phyloP scores from a whole-genome alignment of 1,140 invertebrate species.

The Yoshiicerus persimilis region DNA sequence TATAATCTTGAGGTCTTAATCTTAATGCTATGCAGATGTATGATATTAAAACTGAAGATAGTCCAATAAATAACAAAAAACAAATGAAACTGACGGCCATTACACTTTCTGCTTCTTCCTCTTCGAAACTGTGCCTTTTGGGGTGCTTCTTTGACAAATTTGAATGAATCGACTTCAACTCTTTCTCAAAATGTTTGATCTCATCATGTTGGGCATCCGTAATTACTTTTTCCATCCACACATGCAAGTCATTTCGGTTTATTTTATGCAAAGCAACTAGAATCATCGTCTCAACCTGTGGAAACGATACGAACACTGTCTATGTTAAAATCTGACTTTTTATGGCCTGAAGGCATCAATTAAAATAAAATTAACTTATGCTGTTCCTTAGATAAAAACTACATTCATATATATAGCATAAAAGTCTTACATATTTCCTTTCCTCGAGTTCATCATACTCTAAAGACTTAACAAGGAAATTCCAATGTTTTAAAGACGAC shows the following conservation, averaged over 20 bases:
- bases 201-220: background rate
- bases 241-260: background rate
- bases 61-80: background rate
- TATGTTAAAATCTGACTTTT: background rate
- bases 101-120: background rate
- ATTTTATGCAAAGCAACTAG: background rate
- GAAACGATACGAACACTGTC: background rate
- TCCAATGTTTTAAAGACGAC: background rate
- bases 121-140: background rate
- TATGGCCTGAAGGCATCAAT: background rate
- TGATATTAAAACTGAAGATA: background rate
- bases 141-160: background rate
- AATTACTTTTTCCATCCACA: background rate
- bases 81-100: background rate
- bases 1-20: background rate
- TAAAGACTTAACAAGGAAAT: background rate
- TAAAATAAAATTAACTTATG: background rate
- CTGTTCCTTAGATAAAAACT: no score
- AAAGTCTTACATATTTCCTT: background rate
- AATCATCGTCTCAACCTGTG: background rate
- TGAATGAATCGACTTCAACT: background rate
- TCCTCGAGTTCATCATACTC: background rate
- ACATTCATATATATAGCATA: background rate
- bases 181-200: background rate
- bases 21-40: background rate